Percentiles rank a stretch among this genome's conserved stretches.
These are phyloP conservation scores for Setophaga petechia DNA, from an alignment of 2,113 vertebrate genomes.

Conservation along the genomic window DNA sequence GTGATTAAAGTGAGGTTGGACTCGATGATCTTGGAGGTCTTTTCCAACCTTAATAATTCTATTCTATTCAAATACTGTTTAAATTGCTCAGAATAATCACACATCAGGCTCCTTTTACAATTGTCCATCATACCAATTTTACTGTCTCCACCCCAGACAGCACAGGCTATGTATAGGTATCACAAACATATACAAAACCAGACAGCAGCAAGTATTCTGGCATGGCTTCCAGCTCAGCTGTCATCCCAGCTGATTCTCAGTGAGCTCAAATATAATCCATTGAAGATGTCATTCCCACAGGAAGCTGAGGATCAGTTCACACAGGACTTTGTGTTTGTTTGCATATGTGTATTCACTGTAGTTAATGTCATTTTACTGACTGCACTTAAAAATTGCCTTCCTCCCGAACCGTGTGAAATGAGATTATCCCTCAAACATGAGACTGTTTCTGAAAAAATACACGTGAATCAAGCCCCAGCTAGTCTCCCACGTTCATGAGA, in stretches of 20 bases:
- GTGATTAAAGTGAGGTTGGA: not conserved
- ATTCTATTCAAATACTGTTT: not conserved
- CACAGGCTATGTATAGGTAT: not conserved
- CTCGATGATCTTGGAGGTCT: not conserved
- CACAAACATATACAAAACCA: not conserved
- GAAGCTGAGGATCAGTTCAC: constrained; percentile 56
- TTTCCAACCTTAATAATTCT: not conserved
- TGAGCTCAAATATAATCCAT: constrained; percentile 33
- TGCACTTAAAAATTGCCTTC: constrained; percentile 4
- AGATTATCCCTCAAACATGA: constrained; percentile 14
- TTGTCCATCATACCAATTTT: not conserved
- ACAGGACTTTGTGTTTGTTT: constrained; percentile 59
- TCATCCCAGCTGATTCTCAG: not conserved
- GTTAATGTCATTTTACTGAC: constrained; percentile 45
- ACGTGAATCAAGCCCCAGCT: not conserved
- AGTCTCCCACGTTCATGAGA: not conserved
- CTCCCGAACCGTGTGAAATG: constrained; percentile 17
- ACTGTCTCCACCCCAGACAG: not conserved
- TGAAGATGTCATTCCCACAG: constrained; percentile 59
- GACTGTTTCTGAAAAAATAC: constrained; percentile 10
- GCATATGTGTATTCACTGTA: constrained; percentile 16
- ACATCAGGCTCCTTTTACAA: not conserved
- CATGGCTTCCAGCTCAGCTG: constrained; percentile 34
- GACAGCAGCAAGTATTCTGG: not conserved
- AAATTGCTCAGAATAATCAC: not conserved